These are phyloP conservation scores for Hirundichthys speculiger DNA, from an alignment of 2,113 vertebrate genomes.

Conservation along the genomic window DNA sequence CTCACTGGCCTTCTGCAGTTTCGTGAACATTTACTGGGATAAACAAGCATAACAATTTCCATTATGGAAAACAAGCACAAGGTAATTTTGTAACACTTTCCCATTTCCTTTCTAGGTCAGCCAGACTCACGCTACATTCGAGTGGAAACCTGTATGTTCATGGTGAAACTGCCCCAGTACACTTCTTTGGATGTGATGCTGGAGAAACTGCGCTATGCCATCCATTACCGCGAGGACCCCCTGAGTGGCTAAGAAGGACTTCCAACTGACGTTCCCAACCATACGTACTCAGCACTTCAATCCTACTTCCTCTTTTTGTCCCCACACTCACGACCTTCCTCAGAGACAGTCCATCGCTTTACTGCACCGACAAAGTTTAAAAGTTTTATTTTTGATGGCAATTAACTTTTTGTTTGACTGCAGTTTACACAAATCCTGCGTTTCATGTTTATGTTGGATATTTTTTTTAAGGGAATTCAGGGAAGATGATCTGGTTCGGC, in stretches of 20 bases:
- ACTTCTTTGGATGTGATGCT: constrained; percentile 95
- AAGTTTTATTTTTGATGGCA: constrained; percentile 24
- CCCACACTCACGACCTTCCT: constrained; percentile 21
- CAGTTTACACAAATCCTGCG: constrained; percentile 28
- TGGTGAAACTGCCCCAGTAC: constrained; percentile 99
- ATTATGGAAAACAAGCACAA: background rate
- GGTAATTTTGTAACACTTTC: too few species aligned
- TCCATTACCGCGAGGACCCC: constrained; percentile 98
- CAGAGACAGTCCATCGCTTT: constrained; percentile 22
- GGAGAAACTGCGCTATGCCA: constrained; percentile 95
- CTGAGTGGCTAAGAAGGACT: constrained; percentile 89
- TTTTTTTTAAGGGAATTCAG: constrained; percentile 44
- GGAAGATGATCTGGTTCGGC: constrained; percentile 53
- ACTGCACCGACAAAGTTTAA: constrained; percentile 29
- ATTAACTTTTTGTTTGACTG: constrained; percentile 28
- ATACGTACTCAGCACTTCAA: background rate
- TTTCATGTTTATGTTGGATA: constrained; percentile 28
- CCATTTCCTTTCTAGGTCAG: constrained; percentile 79
- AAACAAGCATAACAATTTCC: background rate
- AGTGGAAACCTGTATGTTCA: constrained; percentile 99
- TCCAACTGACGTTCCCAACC: constrained; percentile 10
- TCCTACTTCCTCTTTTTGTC: too few species aligned
- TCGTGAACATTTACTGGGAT: background rate
- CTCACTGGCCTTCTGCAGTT: constrained; percentile 1
- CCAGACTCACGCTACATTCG: constrained; percentile 95